Conservation (phyloP, 2,797 vertebrate genomes). For the Anolis apletophallus region DNA sequence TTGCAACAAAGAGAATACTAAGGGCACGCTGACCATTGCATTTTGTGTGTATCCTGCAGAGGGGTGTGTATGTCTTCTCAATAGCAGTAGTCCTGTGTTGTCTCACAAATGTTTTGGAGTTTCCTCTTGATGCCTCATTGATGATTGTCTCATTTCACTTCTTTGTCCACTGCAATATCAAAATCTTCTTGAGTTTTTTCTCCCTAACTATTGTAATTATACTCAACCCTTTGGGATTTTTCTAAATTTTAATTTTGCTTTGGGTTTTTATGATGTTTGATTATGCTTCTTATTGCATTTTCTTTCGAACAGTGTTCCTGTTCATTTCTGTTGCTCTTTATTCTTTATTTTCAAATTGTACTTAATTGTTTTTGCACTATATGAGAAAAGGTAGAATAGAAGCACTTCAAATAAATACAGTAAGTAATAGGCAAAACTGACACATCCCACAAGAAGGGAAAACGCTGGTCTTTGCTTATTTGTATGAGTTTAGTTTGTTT, state of each 20-base stretch:
- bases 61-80: too few species aligned
- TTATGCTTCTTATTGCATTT: not conserved
- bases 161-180: not conserved
- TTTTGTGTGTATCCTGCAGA: not conserved
- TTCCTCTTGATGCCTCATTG: not conserved
- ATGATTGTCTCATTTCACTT: too few species aligned
- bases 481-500: not conserved
- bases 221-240: not conserved
- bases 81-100: not conserved
- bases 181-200: not conserved
- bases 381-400: not conserved
- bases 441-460: not conserved
- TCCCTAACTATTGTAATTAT: not conserved
- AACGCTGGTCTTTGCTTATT: not conserved
- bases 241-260: not conserved
- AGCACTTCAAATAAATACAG: not conserved
- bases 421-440: not conserved
- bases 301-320: conserved; percentile 1
- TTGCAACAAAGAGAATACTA: not conserved
- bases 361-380: conserved; percentile 1
- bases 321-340: not conserved
- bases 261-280: not conserved
- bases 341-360: not conserved
- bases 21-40: not conserved
- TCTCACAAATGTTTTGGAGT: not conserved